Base-by-base conservation (phyloP, 37 sponge, comb jelly and placozoan species). In the Cladorhizidae sp. region DNA sequence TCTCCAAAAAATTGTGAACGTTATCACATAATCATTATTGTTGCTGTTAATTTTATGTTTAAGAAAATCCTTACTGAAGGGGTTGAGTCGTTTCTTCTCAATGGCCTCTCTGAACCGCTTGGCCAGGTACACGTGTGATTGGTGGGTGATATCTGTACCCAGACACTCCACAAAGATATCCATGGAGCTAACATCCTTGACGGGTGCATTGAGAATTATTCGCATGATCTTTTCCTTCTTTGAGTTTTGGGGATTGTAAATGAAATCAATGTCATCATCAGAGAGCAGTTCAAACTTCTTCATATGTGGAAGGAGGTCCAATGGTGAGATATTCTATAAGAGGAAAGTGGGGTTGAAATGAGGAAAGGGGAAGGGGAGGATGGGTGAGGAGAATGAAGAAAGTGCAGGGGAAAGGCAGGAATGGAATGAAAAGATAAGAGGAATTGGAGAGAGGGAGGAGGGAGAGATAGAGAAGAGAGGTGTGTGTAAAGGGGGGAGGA, bases 161-260 rank as follows among this genome's bases (percentile, higher is more conserved):
- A 85, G 62, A 38, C 72, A 70, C 6, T 85, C 72, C 22, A 70
- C 79, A 68, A 85, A 77, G 59, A 26, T 8, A n/a, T 77, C 78
- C 1, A 85, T 42, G 3, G 72, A 72, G 57, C 39, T 41, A 17
- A 43, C 39, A 35, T 64, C 74, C n/a, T 33, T n/a, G 17, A 2
- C 1, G 11, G 57, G 63, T 28, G 73, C 64, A 28, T 26, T 23
- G 6, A 26, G 23, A 22, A 82, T 7, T 0, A 82, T 63, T 35
- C 74, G 36, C 50, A 31, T 40, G 50, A 23, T 82, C 38, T 42
- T 62, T 21, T 82, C 83, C 25, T 82, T 40, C 22, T 82, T 74
- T 0, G 49, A 50, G 41, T 50, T 18, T 18, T 52, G n/a, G 6
- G 83, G 64, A 36, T 61, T 41, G n/a, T 51, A 61, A 64, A 82